Evolutionary conservation across 2,888 invertebrate genomes (phyloP).

Genomic region (Metopia argyrocephala): DNA sequence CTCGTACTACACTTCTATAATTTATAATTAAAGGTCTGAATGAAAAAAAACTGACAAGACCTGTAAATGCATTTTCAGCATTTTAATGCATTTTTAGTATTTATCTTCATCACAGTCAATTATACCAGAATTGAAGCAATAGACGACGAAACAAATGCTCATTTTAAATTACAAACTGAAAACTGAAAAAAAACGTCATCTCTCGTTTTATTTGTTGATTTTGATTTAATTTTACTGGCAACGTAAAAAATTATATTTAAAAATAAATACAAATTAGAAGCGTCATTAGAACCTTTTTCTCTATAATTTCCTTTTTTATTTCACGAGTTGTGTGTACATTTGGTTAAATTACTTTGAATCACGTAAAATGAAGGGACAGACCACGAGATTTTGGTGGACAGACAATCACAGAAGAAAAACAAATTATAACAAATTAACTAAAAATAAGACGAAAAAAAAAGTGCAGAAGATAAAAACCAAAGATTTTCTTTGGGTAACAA

Average conservation of each 20-base stretch:
- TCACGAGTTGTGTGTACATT: constrained; percentile 12
- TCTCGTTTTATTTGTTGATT: constrained; percentile 28
- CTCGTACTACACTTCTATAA: no score
- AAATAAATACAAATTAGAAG: constrained; percentile 62
- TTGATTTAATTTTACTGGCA: neutral
- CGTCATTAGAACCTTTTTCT: constrained; percentile 63
- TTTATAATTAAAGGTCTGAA: constrained; percentile 61
- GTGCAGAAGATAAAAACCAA: constrained; percentile 47
- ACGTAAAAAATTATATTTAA: constrained; percentile 31
- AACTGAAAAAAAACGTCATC: constrained; percentile 25
- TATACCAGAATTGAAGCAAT: neutral
- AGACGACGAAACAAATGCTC: constrained; percentile 15
- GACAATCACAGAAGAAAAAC: constrained; percentile 35
- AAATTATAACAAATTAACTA: constrained; percentile 58
- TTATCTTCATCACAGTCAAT: constrained; percentile 34
- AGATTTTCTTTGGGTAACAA: constrained; percentile 22
- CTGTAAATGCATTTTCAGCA: constrained; percentile 55
- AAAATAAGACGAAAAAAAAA: constrained; percentile 14
- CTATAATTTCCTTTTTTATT: neutral
- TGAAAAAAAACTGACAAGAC: constrained; percentile 41
- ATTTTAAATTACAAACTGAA: constrained; percentile 34
- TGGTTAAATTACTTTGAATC: constrained; percentile 64
- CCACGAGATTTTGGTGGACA: neutral
- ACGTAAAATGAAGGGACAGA: constrained; percentile 56
- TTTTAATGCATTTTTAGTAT: constrained; percentile 59